Base-by-base conservation (phyloP, 2,797 vertebrate species). In the Siniperca undulata region DNA sequence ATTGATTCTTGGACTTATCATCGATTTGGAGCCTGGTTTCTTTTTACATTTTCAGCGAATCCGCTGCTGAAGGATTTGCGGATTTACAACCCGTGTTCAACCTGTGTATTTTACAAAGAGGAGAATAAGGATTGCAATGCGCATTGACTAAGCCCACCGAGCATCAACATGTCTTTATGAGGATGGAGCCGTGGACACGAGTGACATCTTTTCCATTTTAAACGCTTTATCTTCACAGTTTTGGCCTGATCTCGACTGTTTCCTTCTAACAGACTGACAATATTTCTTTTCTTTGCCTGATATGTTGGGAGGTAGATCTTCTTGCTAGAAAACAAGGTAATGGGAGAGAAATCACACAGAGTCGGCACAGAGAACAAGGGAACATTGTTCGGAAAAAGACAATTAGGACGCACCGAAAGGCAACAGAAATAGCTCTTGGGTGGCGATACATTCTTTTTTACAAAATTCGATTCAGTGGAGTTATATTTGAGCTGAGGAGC, bases 181-280 rank as follows among this genome's bases (percentile, higher is more conserved):
- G 92, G 92, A 95, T 95, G 95, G 93, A 92, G 91, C 91, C 82
- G 89, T 89, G 91, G 88, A 90, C 93, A 74, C 78, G 70, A 88
- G 87, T 74, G 85, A 65, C 85, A 91, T 76, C 83, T 83, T 88
- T 77, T 74, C 84, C 78, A 20, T 88, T 90, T 84, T 92, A 90
- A 91, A 79, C 78, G 52, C 67, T n/a, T 70, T 22, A 8, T 67
- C 36, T 59, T 53, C 48, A 2, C 40, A 22, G 62, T 85, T 79
- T 83, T 59, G 73, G 38, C 56, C 61, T 53, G 74, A 62, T 81
- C 20, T 73, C 65, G 62, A 48, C 38, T 55, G 44, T 77, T 81
- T 78, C n/a, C 64, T 52, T 50, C 59, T 5, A 24, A 52, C 65
- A 64, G 34, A 85, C 64, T 70, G 68, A 81, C 74, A 38, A 0